These are phyloP conservation scores for Pteropus alecto DNA, from an alignment of 2,113 vertebrate genomes.

Conservation along the genomic window DNA sequence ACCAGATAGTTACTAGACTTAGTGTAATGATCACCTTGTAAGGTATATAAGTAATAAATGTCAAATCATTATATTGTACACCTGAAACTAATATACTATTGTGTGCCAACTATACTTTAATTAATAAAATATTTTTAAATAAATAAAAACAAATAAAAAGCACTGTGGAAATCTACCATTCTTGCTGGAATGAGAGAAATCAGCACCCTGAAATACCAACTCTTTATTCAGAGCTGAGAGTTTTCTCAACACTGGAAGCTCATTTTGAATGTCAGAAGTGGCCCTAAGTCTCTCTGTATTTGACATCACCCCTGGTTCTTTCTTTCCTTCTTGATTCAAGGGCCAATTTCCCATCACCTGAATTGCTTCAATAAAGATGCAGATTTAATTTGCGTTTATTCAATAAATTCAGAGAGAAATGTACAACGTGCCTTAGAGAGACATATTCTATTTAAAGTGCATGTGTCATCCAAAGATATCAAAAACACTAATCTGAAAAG, in stretches of 20 bases:
- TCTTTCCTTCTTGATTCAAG: not conserved
- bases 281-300: not conserved
- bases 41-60: not conserved
- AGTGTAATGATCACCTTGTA: not conserved
- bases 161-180: not conserved
- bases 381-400: not conserved
- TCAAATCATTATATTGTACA: not conserved
- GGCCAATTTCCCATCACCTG: not conserved
- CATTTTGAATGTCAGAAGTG: not conserved
- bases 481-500: not conserved
- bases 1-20: not conserved
- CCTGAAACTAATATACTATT: not conserved
- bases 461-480: not conserved
- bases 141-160: not conserved
- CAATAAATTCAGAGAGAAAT: conserved; percentile 18
- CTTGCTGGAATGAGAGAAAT: not conserved
- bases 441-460: not conserved
- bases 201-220: not conserved
- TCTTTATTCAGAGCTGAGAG: not conserved
- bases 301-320: not conserved
- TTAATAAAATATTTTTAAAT: not conserved
- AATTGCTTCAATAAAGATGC: conserved; percentile 13
- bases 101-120: not conserved
- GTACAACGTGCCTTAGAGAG: not conserved
- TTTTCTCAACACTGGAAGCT: not conserved